Evolutionary conservation across 2,797 vertebrate species (phyloP).

Genomic region (Eulemur rubriventer): DNA sequence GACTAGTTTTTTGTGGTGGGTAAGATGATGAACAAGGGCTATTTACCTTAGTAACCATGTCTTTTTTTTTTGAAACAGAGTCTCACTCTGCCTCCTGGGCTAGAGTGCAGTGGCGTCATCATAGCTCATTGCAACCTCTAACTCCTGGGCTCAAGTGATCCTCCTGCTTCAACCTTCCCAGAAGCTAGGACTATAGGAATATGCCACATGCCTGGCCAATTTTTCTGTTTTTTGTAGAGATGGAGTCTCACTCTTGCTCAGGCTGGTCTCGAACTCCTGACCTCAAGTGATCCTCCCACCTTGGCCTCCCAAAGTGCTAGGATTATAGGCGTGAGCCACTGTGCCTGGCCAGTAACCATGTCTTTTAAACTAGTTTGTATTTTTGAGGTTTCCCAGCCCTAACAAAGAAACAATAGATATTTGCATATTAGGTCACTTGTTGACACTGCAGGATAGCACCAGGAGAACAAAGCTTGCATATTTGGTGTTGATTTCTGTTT

Average conservation of each 20-base stretch:
- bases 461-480: neutral
- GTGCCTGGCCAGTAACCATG: neutral
- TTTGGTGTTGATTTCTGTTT: neutral
- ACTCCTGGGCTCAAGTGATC: neutral
- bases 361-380: neutral
- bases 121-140: neutral
- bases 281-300: neutral
- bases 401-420: neutral
- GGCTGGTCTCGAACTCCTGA: neutral
- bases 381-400: neutral
- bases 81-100: neutral
- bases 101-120: neutral
- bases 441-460: neutral
- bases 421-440: neutral
- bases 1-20: neutral
- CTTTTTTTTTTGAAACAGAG: neutral
- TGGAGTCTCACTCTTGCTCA: no score
- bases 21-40: constrained; percentile 9
- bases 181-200: neutral
- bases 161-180: neutral
- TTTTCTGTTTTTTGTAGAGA: neutral
- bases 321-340: neutral
- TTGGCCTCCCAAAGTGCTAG: neutral
- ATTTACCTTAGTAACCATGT: neutral
- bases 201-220: neutral